Evolutionary conservation across 2,797 vertebrate genomes (phyloP).

Genomic region (Sebastes trivittatus): DNA sequence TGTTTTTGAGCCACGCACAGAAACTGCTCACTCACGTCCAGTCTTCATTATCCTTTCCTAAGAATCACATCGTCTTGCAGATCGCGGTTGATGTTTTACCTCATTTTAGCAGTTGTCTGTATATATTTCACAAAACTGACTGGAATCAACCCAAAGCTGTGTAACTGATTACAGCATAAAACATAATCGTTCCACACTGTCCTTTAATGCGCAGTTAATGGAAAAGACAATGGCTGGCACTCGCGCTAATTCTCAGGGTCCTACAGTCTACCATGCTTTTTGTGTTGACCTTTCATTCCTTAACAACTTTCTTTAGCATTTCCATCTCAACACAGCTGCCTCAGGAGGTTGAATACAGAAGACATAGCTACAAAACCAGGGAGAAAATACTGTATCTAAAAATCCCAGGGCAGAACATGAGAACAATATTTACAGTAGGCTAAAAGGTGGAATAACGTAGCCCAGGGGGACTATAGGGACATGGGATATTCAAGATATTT

Average conservation of each 20-base stretch:
- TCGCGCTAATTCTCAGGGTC: constrained; percentile 23
- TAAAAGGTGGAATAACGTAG: background rate
- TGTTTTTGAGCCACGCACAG: constrained; percentile 6
- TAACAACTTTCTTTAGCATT: constrained; percentile 31
- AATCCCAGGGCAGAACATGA: background rate
- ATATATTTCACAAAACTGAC: constrained; percentile 31
- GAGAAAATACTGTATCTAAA: background rate
- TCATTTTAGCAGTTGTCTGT: constrained; percentile 28
- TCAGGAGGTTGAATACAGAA: constrained; percentile 19
- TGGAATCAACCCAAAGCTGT: constrained; percentile 18
- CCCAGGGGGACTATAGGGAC: background rate
- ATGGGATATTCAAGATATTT: constrained; percentile 21
- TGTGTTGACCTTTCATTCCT: constrained; percentile 41
- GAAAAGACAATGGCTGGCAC: constrained; percentile 19
- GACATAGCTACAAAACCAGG: background rate
- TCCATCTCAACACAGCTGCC: constrained; percentile 14
- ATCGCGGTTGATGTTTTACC: constrained; percentile 14
- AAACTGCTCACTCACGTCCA: constrained; percentile 3
- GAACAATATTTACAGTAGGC: background rate
- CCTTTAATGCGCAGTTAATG: constrained; percentile 6
- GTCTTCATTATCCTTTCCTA: background rate
- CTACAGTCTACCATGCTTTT: background rate
- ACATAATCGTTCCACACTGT: constrained; percentile 6
- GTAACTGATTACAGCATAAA: constrained; percentile 34
- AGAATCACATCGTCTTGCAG: background rate